Percentiles rank a stretch among this genome's conserved stretches.
Evolutionary conservation across 2,113 vertebrate species (phyloP).

Genomic region (Nycticebus coucang): DNA sequence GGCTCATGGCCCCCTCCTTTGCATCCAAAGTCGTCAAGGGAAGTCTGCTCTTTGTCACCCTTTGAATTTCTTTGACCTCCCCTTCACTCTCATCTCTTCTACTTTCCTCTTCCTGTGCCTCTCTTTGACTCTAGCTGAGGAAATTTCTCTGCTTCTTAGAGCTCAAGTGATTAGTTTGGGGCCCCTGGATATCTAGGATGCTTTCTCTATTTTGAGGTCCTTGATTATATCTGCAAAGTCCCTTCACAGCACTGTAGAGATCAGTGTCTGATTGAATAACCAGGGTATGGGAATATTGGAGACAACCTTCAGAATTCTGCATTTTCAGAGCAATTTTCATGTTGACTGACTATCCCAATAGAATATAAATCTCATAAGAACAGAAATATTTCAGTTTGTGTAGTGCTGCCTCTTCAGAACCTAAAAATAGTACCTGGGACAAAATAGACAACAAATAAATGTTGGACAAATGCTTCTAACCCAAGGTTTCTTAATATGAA

Average conservation of each 20-base stretch:
- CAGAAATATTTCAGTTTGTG: not conserved
- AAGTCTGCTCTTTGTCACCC: not conserved
- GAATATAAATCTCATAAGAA: not conserved
- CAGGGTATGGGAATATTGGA: not conserved
- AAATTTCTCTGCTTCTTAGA: not conserved
- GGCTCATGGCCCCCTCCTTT: not conserved
- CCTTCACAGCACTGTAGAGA: not conserved
- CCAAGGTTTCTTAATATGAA: not conserved
- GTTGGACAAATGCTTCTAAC: not conserved
- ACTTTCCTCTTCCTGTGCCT: not conserved
- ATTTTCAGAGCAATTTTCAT: not conserved
- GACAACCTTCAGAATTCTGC: not conserved
- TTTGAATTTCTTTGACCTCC: not conserved
- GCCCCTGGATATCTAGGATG: not conserved
- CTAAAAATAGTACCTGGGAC: not conserved
- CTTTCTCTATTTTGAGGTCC: not conserved
- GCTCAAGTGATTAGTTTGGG: not conserved
- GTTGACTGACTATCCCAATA: not conserved
- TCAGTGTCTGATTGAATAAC: not conserved
- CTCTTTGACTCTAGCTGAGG: not conserved
- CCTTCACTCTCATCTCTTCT: not conserved
- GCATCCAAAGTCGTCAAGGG: not conserved
- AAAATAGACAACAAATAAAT: constrained; percentile 7
- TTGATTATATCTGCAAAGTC: not conserved
- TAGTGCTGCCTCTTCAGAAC: not conserved